Evolutionary conservation across 2,888 invertebrate genomes (phyloP).

Genomic region (Ormia ochracea): DNA sequence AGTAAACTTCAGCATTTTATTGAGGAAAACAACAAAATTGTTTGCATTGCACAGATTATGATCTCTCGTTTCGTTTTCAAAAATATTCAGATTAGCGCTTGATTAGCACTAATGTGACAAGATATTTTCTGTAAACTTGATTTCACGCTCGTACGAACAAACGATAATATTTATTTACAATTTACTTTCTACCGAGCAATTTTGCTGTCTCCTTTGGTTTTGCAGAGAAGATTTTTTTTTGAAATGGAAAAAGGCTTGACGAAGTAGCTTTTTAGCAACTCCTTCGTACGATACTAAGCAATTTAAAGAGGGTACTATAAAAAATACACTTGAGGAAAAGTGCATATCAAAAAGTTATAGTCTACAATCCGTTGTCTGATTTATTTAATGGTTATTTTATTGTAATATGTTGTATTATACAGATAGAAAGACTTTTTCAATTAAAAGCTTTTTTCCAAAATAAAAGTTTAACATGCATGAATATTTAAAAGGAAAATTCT

Average conservation of each 20-base stretch:
- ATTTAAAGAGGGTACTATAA: too few relatives aligned
- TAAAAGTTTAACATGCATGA: too few relatives aligned
- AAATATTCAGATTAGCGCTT: slow-evolving; percentile 49
- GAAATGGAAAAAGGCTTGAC: background rate
- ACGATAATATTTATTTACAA: background rate
- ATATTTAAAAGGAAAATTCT: too few relatives aligned
- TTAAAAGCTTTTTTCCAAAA: too few relatives aligned
- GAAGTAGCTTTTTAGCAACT: too few relatives aligned
- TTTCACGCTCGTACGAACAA: background rate
- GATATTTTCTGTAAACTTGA: slow-evolving; percentile 1
- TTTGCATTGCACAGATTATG: slow-evolving; percentile 21
- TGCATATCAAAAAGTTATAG: too few relatives aligned
- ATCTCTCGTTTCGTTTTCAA: slow-evolving; percentile 9
- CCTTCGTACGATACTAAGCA: too few relatives aligned
- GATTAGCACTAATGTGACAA: slow-evolving; percentile 50
- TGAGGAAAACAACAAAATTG: background rate
- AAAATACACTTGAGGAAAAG: too few relatives aligned
- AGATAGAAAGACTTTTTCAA: too few relatives aligned
- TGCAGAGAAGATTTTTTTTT: background rate
- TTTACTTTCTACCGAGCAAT: background rate
- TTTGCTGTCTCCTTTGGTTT: background rate
- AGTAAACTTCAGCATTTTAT: slow-evolving; percentile 38
- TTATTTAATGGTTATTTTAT: too few relatives aligned
- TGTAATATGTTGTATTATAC: too few relatives aligned
- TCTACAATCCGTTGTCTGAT: too few relatives aligned